phyloP scores from a whole-genome alignment of 1,140 invertebrate genomes.

The Lerema accius region DNA sequence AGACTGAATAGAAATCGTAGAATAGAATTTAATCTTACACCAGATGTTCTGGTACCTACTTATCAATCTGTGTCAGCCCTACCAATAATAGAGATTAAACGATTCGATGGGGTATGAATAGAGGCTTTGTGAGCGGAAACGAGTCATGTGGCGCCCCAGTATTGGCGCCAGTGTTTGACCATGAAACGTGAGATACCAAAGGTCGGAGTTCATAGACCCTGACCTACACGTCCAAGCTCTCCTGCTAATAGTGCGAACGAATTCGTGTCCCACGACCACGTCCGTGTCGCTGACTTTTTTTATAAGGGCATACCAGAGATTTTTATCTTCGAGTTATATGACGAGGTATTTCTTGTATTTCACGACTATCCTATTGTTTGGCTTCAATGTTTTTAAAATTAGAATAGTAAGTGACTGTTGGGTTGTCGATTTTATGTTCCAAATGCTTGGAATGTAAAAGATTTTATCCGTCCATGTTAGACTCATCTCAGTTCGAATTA shows the following conservation, averaged over 20 bases:
- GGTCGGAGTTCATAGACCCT: constrained; percentile 62
- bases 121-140: constrained; percentile 57
- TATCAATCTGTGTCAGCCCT: constrained; percentile 17
- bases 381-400: too few relatives aligned
- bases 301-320: too few relatives aligned
- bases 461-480: too few relatives aligned
- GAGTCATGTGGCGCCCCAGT: constrained; percentile 52
- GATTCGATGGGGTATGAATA: constrained; percentile 58
- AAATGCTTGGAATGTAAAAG: too few relatives aligned
- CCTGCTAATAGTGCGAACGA: constrained; percentile 17
- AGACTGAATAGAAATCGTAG: not conserved
- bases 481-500: too few relatives aligned
- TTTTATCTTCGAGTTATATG: too few relatives aligned
- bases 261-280: constrained; percentile 10
- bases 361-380: too few relatives aligned
- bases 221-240: constrained; percentile 47
- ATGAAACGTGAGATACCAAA: constrained; percentile 62
- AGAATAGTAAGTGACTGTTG: too few relatives aligned
- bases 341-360: too few relatives aligned
- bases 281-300: constrained; percentile 4
- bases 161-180: constrained; percentile 61
- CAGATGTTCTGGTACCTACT: not conserved
- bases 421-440: too few relatives aligned
- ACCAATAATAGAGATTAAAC: constrained; percentile 50
- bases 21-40: not conserved